phyloP scores from a whole-genome alignment of 2,113 vertebrate species.

The Cranoglanis bouderius region DNA sequence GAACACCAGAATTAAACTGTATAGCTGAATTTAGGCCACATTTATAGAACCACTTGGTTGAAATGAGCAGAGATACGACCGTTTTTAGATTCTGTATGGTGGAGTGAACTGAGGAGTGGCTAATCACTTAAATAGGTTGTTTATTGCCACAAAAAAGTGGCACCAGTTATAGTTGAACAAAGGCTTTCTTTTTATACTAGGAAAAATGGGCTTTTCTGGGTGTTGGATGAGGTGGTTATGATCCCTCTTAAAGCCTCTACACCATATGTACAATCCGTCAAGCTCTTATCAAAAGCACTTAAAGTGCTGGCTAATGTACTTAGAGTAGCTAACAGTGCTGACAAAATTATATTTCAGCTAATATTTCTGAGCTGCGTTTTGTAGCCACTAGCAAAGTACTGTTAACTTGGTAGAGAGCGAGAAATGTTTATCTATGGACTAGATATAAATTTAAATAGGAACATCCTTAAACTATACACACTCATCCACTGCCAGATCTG shows the following conservation, averaged over 20 bases:
- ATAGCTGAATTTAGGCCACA: neutral
- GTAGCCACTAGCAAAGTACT: neutral
- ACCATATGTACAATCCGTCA: neutral
- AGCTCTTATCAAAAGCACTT: conserved; percentile 2
- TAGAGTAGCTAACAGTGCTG: conserved; percentile 2
- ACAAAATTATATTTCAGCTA: neutral
- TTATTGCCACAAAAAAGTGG: neutral
- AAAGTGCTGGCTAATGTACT: neutral
- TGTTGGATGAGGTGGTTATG: neutral
- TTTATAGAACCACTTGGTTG: neutral
- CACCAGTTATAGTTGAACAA: neutral
- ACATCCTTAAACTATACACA: neutral
- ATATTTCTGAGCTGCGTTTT: neutral
- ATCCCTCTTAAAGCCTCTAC: conserved; percentile 12
- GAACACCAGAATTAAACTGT: neutral
- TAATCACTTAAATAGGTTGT: neutral
- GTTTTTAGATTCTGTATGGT: neutral
- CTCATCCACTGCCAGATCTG: neutral
- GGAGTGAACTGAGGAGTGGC: neutral
- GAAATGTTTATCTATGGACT: neutral
- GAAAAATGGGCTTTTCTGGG: neutral
- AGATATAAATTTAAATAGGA: neutral
- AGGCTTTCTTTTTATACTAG: neutral
- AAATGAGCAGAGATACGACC: neutral
- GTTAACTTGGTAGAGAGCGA: neutral